Base-by-base conservation (phyloP, 2,113 vertebrate genomes). In the Corythornis vintsioides region DNA sequence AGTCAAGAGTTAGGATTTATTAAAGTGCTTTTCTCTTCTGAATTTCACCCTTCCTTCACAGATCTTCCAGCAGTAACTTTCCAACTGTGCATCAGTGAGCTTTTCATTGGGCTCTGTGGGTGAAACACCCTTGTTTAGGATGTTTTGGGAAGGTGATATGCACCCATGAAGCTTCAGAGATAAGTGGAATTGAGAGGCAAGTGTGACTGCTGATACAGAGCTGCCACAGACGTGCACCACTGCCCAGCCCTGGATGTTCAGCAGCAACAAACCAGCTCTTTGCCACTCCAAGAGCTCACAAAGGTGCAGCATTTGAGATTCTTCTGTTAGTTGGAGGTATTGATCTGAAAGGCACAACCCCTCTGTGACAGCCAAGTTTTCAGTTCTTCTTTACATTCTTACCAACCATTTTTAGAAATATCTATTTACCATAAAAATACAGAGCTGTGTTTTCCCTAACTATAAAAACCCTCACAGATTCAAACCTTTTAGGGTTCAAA, bases 1-100 rank as follows among this genome's bases (percentile, higher is more conserved):
- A 90, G 65, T 88, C 84, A 94, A 86, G 53, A 65, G 57, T 40
- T 40, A 65, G 40, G 72, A 81, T 89, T 93, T 97, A 92, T 94
- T 90, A 45, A 93, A 85, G 64, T 50, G 48, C 47, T 94, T 75
- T 93, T 83, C 56, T 89, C 53, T 83, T 82, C 70, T 56, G 25
- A 70, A 67, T 31, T 86, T 91, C 64, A 52, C 25, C 38, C 26
- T 17, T 17, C 64, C 18, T 53, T 81, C 56, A 59, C 72, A 93
- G 72, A 70, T 83, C 60, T 38, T 83, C 47, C 20, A 21, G 38
- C 73, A 82, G 63, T 48, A 88, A 71, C 55, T 75, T 93, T 89
- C 70, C 71, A 84, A 50, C 21, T 52, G 28, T 28, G 22, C 40
- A 85, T 59, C 43, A 67, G 45, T 7, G n/a, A 79, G 40, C 19